These are phyloP conservation scores for Pitta sordida DNA, from an alignment of 2,113 vertebrate species.

Conservation along the genomic window DNA sequence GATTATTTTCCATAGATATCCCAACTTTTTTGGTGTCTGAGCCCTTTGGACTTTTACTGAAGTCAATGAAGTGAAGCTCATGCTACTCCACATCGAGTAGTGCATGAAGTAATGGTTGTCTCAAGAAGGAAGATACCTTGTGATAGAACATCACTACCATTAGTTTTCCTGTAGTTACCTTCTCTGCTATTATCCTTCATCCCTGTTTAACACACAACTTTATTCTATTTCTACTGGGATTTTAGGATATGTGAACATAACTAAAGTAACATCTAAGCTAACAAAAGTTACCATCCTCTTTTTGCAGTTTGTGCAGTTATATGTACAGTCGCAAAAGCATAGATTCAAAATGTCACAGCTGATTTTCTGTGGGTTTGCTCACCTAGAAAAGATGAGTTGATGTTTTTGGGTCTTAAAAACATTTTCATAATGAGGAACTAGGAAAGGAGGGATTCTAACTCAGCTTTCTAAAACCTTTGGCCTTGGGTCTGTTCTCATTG, in stretches of 20 bases:
- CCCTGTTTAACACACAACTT: background rate
- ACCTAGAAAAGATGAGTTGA: background rate
- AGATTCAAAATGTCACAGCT: background rate
- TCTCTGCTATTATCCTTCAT: background rate
- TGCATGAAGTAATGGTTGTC: background rate
- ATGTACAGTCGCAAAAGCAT: background rate
- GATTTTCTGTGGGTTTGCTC: background rate
- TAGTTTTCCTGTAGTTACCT: background rate
- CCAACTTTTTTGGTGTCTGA: background rate
- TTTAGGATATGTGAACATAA: background rate
- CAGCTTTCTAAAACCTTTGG: background rate
- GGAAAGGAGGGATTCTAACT: background rate
- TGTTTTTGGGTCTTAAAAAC: background rate
- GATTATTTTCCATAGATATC: background rate
- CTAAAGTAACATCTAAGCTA: background rate
- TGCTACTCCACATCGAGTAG: accelerated
- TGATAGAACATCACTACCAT: background rate
- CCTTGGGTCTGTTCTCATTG: background rate
- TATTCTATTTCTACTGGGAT: background rate
- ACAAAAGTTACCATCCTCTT: background rate
- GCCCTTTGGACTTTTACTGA: background rate
- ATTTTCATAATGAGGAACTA: background rate
- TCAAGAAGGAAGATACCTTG: background rate
- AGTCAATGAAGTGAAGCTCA: background rate
- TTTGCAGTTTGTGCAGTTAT: background rate